Evolutionary conservation across 2,113 vertebrate species (phyloP), one percentile per base, ranked within the genome.

Genomic region (Salminus brasiliensis): DNA sequence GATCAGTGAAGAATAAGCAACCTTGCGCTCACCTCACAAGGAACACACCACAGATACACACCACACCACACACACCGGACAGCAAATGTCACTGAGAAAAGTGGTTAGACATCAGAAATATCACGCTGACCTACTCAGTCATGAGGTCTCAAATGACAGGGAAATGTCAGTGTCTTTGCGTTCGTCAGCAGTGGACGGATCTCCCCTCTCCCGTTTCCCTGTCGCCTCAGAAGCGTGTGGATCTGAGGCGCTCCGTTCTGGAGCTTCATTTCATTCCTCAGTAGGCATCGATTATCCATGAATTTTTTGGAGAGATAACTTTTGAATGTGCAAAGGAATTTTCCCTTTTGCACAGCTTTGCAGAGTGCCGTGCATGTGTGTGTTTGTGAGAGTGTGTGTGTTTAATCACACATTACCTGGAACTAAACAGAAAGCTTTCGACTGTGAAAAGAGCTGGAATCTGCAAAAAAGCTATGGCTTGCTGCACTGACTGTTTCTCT

Each of bases 221-320:
- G 2, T 62, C 30, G 41, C 74, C 27, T 70, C 36, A 4, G 21
- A 49, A 59, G 27, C 27, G 32, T 9, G 7, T 3, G 15, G 32
- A 21, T 32, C 60, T 34, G 60, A 30, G 2, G 8, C 3, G 60
- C 60, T 32, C 29, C 21, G 60, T n/a, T 21, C 34, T 76, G 80
- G 85, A 71, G 88, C 79, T 90, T 91, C 79, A 92, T 91, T 93
- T 93, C 91, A 92, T 90, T 89, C 88, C 86, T 90, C 89, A 89
- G 88, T 85, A 86, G 87, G 78, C 89, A 91, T 92, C 84, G 90
- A 92, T 92, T 91, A 92, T 86, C 89, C 88, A 86, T 89, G 89
- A 90, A 90, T 90, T 89, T 83, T 53, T 41, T 41, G 39, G 81
- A 89, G 88, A 91, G 88, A 92, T 89, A 88, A 90, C 87, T 90